Base-by-base conservation (phyloP, 2,888 invertebrate genomes). In the Cerastis rubricosa region DNA sequence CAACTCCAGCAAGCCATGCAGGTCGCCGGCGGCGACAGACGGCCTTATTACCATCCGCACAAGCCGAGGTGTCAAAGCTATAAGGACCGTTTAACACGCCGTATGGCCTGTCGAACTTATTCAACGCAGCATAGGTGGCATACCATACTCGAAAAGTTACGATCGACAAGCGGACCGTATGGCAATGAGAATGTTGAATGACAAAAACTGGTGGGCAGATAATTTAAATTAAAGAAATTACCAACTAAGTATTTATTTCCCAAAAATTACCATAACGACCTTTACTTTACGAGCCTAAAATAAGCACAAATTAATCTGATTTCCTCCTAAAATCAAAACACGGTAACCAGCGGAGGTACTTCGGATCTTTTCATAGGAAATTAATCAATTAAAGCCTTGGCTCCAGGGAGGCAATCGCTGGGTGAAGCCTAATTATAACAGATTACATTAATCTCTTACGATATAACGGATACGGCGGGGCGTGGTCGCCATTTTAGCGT, bases 391-490 rank as follows among this genome's bases (percentile, higher is more conserved):
- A 87, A 83, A 80, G 75, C 80, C 74, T 75, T 76, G 81, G 83
- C 85, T 85, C 84, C 71, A 75, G 86, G 84, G 81, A 76, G 82
- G 86, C 86, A 87, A 89, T 87, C 83, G 88, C 86, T 83, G 84
- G 86, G 84, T 88, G 88, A 85, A 87, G 83, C 78, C 90, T 90
- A 90, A 91, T 91, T 91, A 90, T 87, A 88, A 87, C 86, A 89
- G 89, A 91, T 91, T 90, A 89, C 85, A 89, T 89, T 90, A 90
- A 89, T 89, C 89, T 84, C 83, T 67, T 81, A 84, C 84, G 81
- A 90, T 88, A 85, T 85, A 80, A 71, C 82, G 73, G 84, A 61
- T 73, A 78, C 76, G 80, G 72, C 68, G 64, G 73, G 70, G 76
- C 80, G 78, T 81, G 83, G 84, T 57, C 64, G 54, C 71, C 49